Evolutionary conservation across 2,797 vertebrate species (phyloP).

Genomic region (Falco rusticolus): DNA sequence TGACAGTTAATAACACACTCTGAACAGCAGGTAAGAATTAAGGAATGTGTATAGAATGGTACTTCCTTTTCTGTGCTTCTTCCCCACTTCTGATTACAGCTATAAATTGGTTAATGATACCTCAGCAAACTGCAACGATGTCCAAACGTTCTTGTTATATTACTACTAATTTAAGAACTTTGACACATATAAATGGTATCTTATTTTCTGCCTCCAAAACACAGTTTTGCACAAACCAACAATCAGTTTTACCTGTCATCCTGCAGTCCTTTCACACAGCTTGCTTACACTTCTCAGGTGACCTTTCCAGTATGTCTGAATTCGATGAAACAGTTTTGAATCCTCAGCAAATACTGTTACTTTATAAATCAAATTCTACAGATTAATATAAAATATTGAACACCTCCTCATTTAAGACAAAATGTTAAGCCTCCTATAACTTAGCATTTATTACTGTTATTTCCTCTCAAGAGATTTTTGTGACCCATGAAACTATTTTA

Average conservation of each 20-base stretch:
- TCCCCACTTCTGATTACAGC: not conserved
- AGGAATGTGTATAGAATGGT: not conserved
- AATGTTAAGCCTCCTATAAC: not conserved
- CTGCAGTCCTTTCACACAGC: not conserved
- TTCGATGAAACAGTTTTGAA: not conserved
- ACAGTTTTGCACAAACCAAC: not conserved
- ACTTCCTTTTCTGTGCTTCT: not conserved
- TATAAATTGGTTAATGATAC: not conserved
- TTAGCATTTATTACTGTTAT: not conserved
- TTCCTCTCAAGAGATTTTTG: not conserved
- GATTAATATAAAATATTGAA: not conserved
- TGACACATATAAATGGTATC: not conserved
- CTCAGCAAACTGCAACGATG: not conserved
- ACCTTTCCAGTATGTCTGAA: not conserved
- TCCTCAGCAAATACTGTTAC: not conserved
- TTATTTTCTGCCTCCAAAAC: not conserved
- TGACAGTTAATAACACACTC: not conserved
- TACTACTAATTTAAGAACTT: not conserved
- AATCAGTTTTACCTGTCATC: not conserved
- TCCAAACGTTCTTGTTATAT: not conserved
- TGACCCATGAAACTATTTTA: not conserved
- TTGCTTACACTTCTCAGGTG: not conserved
- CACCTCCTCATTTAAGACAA: not conserved
- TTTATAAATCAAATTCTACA: not conserved
- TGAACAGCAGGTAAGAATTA: not conserved